These are phyloP conservation scores for Drosophila macrospina DNA, from an alignment of 2,888 invertebrate genomes.

Conservation along the genomic window DNA sequence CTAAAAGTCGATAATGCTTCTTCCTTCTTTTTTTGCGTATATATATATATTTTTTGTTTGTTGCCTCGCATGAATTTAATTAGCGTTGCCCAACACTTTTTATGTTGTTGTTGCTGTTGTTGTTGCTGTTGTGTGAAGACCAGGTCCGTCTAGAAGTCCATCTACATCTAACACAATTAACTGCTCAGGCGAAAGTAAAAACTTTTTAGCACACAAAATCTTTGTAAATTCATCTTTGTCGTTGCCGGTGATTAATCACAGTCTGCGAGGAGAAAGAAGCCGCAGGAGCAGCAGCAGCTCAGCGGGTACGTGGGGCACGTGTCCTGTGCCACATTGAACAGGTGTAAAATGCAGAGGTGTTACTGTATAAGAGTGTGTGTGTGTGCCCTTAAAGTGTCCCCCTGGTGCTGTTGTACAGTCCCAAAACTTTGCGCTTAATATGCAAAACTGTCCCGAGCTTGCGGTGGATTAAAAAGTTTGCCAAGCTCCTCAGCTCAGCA, in stretches of 20 bases:
- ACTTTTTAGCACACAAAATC: conserved; percentile 72
- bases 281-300: conserved; percentile 3
- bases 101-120: conserved; percentile 30
- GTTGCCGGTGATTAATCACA: conserved; percentile 78
- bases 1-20: conserved; percentile 81
- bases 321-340: conserved; percentile 68
- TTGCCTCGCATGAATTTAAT: conserved; percentile 77
- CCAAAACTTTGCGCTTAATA: conserved; percentile 78
- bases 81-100: conserved; percentile 79
- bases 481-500: conserved; percentile 38
- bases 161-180: conserved; percentile 77
- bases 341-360: conserved; percentile 59
- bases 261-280: conserved; percentile 27
- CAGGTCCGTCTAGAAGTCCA: conserved; percentile 47
- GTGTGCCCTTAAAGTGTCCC: conserved; percentile 70
- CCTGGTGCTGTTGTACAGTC: conserved; percentile 64
- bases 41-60: not conserved
- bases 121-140: conserved; percentile 11
- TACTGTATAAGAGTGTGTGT: conserved; percentile 21
- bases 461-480: conserved; percentile 83
- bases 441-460: conserved; percentile 80
- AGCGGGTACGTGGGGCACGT: conserved; percentile 41
- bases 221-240: conserved; percentile 82
- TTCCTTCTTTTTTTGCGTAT: conserved; percentile 20
- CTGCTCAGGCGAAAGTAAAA: conserved; percentile 70